phyloP scores from a whole-genome alignment of 2,113 vertebrate species.

The Nerophis ophidion region DNA sequence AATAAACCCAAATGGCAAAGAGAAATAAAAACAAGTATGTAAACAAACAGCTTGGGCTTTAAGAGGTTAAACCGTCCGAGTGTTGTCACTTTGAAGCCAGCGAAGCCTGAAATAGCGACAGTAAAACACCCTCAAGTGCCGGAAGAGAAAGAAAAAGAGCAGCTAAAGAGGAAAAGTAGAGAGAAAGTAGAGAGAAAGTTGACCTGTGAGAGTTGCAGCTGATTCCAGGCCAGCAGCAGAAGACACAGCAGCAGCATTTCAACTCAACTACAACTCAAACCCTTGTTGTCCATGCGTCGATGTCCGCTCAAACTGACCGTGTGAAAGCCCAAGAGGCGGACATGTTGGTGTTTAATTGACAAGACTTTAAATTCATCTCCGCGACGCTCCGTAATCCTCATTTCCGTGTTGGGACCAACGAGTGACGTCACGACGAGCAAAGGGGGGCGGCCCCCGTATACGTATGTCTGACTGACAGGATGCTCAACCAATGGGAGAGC shows the following conservation, averaged over 20 bases:
- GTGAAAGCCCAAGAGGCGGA: background rate
- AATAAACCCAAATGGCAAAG: too few species aligned
- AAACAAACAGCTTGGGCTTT: too few species aligned
- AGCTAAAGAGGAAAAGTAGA: conserved; percentile 6
- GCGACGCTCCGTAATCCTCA: conserved; percentile 19
- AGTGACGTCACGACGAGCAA: conserved; percentile 43
- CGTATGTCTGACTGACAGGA: conserved; percentile 27
- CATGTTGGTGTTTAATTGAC: too few species aligned
- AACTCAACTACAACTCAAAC: conserved; percentile 23
- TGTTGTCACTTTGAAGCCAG: too few species aligned
- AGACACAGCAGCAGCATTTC: conserved; percentile 34
- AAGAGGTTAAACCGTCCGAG: too few species aligned
- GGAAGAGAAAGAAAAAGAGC: background rate
- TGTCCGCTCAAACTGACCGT: background rate
- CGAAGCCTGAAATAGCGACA: background rate
- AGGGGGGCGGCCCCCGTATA: background rate
- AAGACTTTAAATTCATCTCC: conserved; percentile 17
- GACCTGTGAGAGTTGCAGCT: conserved; percentile 48
- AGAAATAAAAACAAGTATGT: too few species aligned
- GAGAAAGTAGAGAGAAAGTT: background rate
- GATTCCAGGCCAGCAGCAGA: conserved; percentile 46
- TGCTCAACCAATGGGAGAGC: conserved; percentile 38
- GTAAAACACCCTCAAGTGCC: background rate
- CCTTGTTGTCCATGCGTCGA: conserved; percentile 25
- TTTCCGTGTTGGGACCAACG: conserved; percentile 73